phyloP scores from a whole-genome alignment of 2,888 invertebrate genomes.

The Acronicta psi region DNA sequence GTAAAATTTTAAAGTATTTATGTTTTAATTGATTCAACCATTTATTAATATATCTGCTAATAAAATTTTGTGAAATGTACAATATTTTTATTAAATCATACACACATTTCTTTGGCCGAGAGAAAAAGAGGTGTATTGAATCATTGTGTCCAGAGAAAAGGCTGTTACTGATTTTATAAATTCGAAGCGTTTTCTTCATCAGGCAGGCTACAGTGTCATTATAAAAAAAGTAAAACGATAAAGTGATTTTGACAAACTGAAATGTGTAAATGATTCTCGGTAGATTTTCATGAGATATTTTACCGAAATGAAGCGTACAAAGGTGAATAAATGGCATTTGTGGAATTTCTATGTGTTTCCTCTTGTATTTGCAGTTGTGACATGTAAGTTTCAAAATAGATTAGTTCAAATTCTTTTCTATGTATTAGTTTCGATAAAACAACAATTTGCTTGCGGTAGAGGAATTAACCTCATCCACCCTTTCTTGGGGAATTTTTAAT shows the following conservation, averaged over 20 bases:
- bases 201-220: background rate
- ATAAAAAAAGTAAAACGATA: background rate
- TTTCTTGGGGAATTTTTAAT: too few relatives aligned
- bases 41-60: too few relatives aligned
- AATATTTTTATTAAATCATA: too few relatives aligned
- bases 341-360: slow-evolving; percentile 24
- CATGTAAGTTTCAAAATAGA: slow-evolving; percentile 34
- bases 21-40: too few relatives aligned
- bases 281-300: slow-evolving; percentile 19
- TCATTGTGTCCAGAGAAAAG: background rate
- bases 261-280: slow-evolving; percentile 15
- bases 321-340: slow-evolving; percentile 8
- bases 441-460: too few relatives aligned
- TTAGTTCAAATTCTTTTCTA: background rate
- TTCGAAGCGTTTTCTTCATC: background rate
- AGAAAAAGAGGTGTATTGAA: too few relatives aligned
- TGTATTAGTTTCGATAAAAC: background rate
- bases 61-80: too few relatives aligned
- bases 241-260: slow-evolving; percentile 22
- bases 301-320: slow-evolving; percentile 24
- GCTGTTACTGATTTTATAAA: background rate
- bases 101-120: too few relatives aligned
- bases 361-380: slow-evolving; percentile 17
- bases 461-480: too few relatives aligned
- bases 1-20: too few relatives aligned